phyloP scores from a whole-genome alignment of 2,113 vertebrate species.

The Bambusicola thoracicus region DNA sequence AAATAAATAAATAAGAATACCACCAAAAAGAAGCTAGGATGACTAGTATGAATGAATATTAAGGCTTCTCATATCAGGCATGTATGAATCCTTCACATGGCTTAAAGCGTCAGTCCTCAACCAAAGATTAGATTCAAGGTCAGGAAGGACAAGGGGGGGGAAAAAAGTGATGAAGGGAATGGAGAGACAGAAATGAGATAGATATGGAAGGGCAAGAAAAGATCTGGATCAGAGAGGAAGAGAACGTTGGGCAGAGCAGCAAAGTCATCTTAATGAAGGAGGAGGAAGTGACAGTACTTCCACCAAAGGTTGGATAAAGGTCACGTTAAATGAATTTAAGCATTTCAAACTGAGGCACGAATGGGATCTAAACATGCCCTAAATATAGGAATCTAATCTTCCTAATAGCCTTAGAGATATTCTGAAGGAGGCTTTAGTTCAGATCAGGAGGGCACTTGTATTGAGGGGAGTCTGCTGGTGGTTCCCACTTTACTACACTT shows the following conservation, averaged over 20 bases:
- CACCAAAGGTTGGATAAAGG: not conserved
- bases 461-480: not conserved
- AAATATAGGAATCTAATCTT: conserved; percentile 28
- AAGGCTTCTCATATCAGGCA: not conserved
- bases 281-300: rapidly evolving
- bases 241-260: not conserved
- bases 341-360: not conserved
- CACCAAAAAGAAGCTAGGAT: not conserved
- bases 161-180: not conserved
- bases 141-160: not conserved
- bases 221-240: rapidly evolving
- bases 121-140: not conserved
- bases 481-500: not conserved
- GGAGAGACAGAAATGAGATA: not conserved
- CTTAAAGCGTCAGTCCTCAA: not conserved
- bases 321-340: not conserved
- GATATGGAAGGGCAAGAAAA: not conserved
- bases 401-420: not conserved
- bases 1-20: not conserved
- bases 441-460: not conserved
- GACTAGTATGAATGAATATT: not conserved
- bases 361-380: not conserved
- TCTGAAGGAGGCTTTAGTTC: not conserved
- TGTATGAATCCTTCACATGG: not conserved
- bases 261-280: not conserved